Evolutionary conservation across 2,888 invertebrate genomes (phyloP).

Genomic region (Cryptocephalus moraei): DNA sequence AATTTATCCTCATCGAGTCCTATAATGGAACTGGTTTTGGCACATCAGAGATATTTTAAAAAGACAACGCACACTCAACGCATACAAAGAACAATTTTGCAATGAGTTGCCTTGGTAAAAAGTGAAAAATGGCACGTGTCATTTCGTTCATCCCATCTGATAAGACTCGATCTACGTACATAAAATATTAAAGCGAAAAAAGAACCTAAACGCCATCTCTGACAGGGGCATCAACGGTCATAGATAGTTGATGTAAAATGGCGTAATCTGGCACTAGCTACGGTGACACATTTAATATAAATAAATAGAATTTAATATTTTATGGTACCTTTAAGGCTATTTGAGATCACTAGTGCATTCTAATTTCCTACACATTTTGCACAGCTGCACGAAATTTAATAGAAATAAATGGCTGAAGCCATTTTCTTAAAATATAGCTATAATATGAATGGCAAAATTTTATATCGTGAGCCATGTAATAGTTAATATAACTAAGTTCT

Average conservation of each 20-base stretch:
- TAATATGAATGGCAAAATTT: constrained; percentile 11
- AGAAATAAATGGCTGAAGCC: too few relatives aligned
- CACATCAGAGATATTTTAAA: constrained; percentile 5
- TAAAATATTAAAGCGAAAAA: constrained; percentile 1
- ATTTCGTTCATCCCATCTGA: constrained; percentile 3
- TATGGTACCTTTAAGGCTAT: constrained; percentile 40
- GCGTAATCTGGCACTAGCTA: constrained; percentile 34
- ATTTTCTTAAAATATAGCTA: neutral
- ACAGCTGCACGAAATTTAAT: constrained; percentile 25
- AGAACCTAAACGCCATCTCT: constrained; percentile 19
- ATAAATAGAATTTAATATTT: constrained; percentile 34
- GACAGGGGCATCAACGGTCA: constrained; percentile 31
- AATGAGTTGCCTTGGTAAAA: neutral
- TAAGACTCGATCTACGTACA: constrained; percentile 1
- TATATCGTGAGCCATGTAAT: constrained; percentile 5
- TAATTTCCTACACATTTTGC: constrained; percentile 26
- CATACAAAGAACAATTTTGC: neutral
- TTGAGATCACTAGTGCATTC: constrained; percentile 40
- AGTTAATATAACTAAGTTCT: neutral
- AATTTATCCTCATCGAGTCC: neutral
- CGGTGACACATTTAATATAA: constrained; percentile 22
- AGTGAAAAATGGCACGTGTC: neutral
- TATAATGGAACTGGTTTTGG: constrained; percentile 7
- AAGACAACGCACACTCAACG: neutral
- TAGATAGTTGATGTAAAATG: constrained; percentile 15